Evolutionary conservation across 2,797 vertebrate genomes (phyloP), one percentile per base, ranked within the genome.

Genomic region (Taenioides sp.): DNA sequence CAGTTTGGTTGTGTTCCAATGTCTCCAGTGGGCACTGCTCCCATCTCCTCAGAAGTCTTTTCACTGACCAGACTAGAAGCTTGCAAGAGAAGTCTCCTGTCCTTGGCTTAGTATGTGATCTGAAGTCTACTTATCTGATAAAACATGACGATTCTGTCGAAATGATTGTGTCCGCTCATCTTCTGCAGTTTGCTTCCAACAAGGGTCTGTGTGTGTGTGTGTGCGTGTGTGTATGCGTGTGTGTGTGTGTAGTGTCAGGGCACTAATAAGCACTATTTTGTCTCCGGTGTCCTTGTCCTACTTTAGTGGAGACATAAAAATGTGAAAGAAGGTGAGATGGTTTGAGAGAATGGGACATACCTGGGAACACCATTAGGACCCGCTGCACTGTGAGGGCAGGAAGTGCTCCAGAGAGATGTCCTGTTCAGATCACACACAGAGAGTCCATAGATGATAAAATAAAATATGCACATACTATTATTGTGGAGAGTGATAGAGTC

Each of bases 221-320:
- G 34, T 0, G 7, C 7, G 34, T 7, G 6, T 34, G 6, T 34
- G 34, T 34, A 0, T 7, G 7, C 7, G 34, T 34, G 34, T 34
- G 6, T 34, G 6, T 4, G 23, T 25, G 64, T 22, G 65, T 31
- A 27, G 4, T 31, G 4, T 5, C 62, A 81, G 74, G 75, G 78
- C 81, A 79, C 80, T 82, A 82, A 84, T 79, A 86, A 75, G 76
- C 78, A 70, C 69, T 76, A 77, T 82, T 85, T 84, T 84, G 74
- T 83, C 80, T 79, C 72, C 76, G 64, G 65, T 86, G 90, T 88
- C 89, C 89, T 90, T 91, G 89, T 88, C 89, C 90, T 80, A 89
- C 63, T 89, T 91, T 79, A 60, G 60, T 67, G 74, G 76, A 69
- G 72, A 76, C 47, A 67, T n/a, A 12, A 49, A 49, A 71, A 65